Evolutionary conservation across 2,888 invertebrate genomes (phyloP).

Genomic region (Anthrax anthrax): DNA sequence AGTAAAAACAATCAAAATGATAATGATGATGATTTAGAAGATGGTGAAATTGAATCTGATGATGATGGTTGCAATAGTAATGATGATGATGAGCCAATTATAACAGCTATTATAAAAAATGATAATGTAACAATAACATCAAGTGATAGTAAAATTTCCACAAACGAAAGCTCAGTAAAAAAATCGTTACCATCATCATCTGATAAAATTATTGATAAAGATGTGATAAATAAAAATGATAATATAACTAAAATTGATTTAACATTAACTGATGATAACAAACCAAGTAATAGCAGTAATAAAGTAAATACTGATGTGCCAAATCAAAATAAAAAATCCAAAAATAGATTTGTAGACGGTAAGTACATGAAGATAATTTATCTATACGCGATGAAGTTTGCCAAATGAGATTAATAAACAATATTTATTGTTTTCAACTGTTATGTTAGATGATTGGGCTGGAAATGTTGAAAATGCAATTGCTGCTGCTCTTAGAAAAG

Average conservation of each 20-base stretch:
- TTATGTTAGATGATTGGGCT: slow-evolving; percentile 53
- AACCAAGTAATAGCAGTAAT: neutral
- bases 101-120: slow-evolving; percentile 1
- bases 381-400: slow-evolving; percentile 63
- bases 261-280: neutral
- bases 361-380: slow-evolving; percentile 50
- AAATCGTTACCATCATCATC: no score
- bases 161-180: slow-evolving; percentile 11
- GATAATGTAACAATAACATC: neutral
- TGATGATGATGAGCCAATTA: slow-evolving; percentile 16
- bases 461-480: slow-evolving; percentile 66
- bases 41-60: slow-evolving; percentile 69
- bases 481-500: slow-evolving; percentile 58
- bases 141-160: no score
- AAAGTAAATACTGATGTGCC: neutral
- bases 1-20: neutral
- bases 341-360: slow-evolving; percentile 18
- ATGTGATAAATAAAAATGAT: no score
- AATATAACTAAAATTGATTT: neutral
- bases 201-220: no score
- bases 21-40: slow-evolving; percentile 57
- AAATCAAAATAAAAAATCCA: neutral
- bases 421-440: neutral
- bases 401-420: no score
- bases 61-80: slow-evolving; percentile 36